These are phyloP conservation scores for Tympanoctomys barrerae DNA, from an alignment of 2,797 vertebrate species.

Conservation along the genomic window DNA sequence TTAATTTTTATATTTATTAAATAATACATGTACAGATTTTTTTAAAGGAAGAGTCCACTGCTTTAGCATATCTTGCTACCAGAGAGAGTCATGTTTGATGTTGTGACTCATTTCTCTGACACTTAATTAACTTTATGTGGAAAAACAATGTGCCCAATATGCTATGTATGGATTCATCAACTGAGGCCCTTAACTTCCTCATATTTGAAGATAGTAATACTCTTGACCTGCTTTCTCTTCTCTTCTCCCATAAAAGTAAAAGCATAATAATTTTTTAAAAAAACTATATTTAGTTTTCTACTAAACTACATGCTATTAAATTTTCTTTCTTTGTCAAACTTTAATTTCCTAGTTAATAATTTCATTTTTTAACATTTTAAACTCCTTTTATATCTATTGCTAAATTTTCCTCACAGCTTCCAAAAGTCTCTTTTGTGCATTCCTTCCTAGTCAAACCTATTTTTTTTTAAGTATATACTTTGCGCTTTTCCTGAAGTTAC, in stretches of 20 bases:
- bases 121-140: conserved; percentile 13
- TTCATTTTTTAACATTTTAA: neutral
- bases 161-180: neutral
- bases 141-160: neutral
- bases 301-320: neutral
- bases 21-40: neutral
- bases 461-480: neutral
- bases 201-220: neutral
- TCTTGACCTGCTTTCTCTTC: neutral
- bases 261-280: neutral
- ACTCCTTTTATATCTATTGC: neutral
- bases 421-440: neutral
- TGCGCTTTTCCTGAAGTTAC: neutral
- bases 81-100: neutral
- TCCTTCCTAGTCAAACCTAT: neutral
- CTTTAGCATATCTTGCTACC: neutral
- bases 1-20: neutral
- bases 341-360: neutral
- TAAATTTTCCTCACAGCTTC: conserved; percentile 28
- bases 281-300: neutral
- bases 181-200: neutral
- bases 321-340: conserved; percentile 15
- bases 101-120: neutral
- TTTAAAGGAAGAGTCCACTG: neutral
- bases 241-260: neutral